Conservation (phyloP, 2,888 invertebrate species). For the Venusia cambrica region DNA sequence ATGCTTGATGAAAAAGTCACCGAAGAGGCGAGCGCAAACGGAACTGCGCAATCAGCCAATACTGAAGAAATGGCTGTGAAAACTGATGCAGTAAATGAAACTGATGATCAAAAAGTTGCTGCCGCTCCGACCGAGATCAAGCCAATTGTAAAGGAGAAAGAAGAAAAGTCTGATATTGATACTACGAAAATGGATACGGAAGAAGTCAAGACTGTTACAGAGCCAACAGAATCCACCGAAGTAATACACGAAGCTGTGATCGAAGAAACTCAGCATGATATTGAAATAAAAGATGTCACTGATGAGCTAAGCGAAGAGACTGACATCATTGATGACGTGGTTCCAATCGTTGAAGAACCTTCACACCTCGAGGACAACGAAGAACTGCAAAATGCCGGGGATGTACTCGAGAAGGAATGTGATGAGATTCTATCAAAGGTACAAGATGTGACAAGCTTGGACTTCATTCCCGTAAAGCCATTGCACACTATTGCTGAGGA, state of each 20-base stretch:
- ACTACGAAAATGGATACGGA: slow-evolving; percentile 52
- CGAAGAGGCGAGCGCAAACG: too few relatives aligned
- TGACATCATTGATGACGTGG: slow-evolving; percentile 55
- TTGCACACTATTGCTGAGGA: slow-evolving; percentile 62
- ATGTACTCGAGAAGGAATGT: slow-evolving; percentile 70
- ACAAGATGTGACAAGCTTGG: slow-evolving; percentile 67
- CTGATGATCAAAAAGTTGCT: slow-evolving; percentile 41
- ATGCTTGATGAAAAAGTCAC: too few relatives aligned
- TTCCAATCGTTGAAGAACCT: slow-evolving; percentile 61
- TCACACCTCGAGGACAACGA: slow-evolving; percentile 52
- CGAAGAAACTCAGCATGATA: slow-evolving; percentile 43
- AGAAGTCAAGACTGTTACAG: slow-evolving; percentile 31
- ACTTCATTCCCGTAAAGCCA: slow-evolving; percentile 62
- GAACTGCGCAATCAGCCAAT: slow-evolving; percentile 31
- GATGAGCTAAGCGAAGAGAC: slow-evolving; percentile 50
- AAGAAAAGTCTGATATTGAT: slow-evolving; percentile 52
- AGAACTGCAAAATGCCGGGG: slow-evolving; percentile 35
- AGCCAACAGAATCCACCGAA: slow-evolving; percentile 44
- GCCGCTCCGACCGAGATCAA: slow-evolving; percentile 40
- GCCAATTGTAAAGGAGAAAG: slow-evolving; percentile 49
- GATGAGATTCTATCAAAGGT: slow-evolving; percentile 73
- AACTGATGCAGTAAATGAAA: slow-evolving; percentile 45
- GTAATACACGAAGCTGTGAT: slow-evolving; percentile 36
- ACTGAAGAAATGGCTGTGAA: slow-evolving; percentile 32
- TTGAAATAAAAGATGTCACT: slow-evolving; percentile 61